These are phyloP conservation scores for Camponotus vicinus DNA, from an alignment of 1,140 invertebrate genomes.

Conservation along the genomic window DNA sequence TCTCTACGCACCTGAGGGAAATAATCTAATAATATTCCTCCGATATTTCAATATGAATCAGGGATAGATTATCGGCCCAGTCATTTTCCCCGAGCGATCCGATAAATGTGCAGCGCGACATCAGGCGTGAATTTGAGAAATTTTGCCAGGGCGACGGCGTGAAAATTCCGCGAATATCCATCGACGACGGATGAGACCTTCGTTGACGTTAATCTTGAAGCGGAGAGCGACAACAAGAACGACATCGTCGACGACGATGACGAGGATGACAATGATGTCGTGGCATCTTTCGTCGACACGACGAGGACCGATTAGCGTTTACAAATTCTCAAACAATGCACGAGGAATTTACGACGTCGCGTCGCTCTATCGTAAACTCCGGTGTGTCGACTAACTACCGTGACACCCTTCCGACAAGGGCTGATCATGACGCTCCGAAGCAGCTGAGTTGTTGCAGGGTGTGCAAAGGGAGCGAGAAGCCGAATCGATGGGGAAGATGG, in stretches of 20 bases:
- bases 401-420: conserved; percentile 51
- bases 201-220: conserved; percentile 47
- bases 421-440: conserved; percentile 21
- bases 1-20: too few relatives aligned
- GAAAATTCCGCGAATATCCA: conserved; percentile 52
- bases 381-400: conserved; percentile 42
- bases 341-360: conserved; percentile 52
- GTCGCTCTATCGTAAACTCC: conserved; percentile 54
- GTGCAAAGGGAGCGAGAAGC: conserved; percentile 15
- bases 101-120: conserved; percentile 27
- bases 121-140: conserved; percentile 49
- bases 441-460: conserved; percentile 28
- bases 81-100: conserved; percentile 5
- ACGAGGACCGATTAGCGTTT: conserved; percentile 54
- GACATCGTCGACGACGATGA: neutral
- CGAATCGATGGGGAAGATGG: conserved; percentile 12
- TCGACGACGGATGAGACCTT: conserved; percentile 34
- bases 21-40: conserved; percentile 8
- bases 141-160: conserved; percentile 7
- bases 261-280: conserved; percentile 4
- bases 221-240: conserved; percentile 24
- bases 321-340: conserved; percentile 60
- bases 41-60: conserved; percentile 24
- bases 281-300: conserved; percentile 33
- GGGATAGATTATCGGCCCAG: conserved; percentile 14